phyloP scores from a whole-genome alignment of 2,888 invertebrate genomes.

The Pammene fasciana region DNA sequence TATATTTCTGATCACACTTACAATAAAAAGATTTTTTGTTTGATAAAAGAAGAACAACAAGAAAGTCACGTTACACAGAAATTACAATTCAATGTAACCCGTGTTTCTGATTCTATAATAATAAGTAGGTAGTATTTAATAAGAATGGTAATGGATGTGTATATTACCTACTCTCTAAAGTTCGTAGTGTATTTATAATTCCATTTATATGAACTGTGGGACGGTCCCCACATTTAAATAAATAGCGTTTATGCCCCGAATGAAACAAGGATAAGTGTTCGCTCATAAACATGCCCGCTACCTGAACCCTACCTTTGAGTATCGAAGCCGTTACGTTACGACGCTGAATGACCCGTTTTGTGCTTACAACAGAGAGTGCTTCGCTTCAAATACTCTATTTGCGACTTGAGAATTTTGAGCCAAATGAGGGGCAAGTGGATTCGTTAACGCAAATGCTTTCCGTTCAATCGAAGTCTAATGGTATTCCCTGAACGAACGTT shows the following conservation, averaged over 20 bases:
- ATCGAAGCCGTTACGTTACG: constrained; percentile 25
- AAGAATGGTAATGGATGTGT: too few species aligned
- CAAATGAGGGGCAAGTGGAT: constrained; percentile 53
- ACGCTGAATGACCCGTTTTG: constrained; percentile 45
- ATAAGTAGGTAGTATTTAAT: too few species aligned
- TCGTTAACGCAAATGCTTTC: constrained; percentile 59
- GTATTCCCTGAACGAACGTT: constrained; percentile 54
- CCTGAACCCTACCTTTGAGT: constrained; percentile 23
- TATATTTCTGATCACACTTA: too few species aligned
- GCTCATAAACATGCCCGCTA: constrained; percentile 28
- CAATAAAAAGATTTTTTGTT: too few species aligned
- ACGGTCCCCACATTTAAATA: constrained; percentile 26
- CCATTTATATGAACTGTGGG: background rate
- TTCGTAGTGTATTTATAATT: background rate
- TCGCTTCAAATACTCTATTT: constrained; percentile 36
- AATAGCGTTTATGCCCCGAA: constrained; percentile 22
- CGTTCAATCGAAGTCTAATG: constrained; percentile 57
- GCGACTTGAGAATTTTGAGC: constrained; percentile 49
- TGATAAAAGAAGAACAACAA: too few species aligned
- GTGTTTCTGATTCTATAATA: too few species aligned
- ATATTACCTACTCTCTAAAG: too few species aligned
- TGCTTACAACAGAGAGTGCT: constrained; percentile 44
- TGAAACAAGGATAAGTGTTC: constrained; percentile 30
- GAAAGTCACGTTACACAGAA: too few species aligned
- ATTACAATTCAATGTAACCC: too few species aligned